Evolutionary conservation across 2,888 invertebrate species (phyloP), one percentile per base, ranked within the genome.

Genomic region (Oligia latruncula): DNA sequence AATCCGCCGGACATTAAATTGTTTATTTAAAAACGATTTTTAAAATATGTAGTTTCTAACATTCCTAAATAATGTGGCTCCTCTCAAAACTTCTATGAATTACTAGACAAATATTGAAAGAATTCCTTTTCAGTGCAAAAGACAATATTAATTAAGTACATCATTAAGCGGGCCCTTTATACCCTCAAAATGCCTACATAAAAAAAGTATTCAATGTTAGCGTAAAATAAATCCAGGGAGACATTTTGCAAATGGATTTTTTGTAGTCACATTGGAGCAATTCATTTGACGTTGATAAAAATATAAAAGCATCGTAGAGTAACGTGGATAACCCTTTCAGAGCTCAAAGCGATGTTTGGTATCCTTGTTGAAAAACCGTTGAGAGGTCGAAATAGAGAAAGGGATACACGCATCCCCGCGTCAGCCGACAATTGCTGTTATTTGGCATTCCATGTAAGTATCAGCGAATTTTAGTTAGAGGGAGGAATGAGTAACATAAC

Each of bases 281-380:
- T 95, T 94, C 93, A 95, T 94, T 94, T 92, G 84, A 88, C 92
- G 93, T 92, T 94, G 93, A 94, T 95, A 93, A 94, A 95, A 95
- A 95, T 94, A 94, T 95, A 94, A 95, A 95, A 95, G 93, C 91
- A 88, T 87, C 87, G 92, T 91, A 90, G 92, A 93, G 93, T 92
- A 94, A 89, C 93, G 88, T 90, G 94, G 93, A 94, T 93, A 93
- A 95, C 95, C 95, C 95, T 95, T 95, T 95, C 93, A 93, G 91
- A 87, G 90, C 91, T 93, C 92, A 94, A 93, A 95, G 93, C 92
- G 92, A 88, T 89, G 91, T 91, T 91, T 91, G 90, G 92, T 92
- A 92, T 94, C 91, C 93, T 93, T 94, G 94, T 95, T 95, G 94
- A 95, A 96, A 95, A 94, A 94, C 94, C 92, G 92, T 90, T 91